Evolutionary conservation across 2,113 vertebrate genomes (phyloP), one percentile per base, ranked within the genome.

Genomic region (Barnardius zonarius): DNA sequence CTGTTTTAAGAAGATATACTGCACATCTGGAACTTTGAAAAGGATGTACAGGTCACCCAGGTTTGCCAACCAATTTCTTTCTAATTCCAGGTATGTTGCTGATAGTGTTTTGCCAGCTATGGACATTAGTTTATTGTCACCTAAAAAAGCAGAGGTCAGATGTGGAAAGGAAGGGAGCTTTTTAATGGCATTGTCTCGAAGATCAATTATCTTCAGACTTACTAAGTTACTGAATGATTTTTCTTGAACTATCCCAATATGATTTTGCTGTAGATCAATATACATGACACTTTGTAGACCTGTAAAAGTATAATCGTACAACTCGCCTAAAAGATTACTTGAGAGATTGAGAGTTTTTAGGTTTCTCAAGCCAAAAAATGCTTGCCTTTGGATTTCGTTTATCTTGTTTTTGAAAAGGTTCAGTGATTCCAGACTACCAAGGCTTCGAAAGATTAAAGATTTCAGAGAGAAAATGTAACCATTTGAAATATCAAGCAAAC

Each of bases 241-340:
- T 5, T n/a, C 0, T 63, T 64, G 90, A 86, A 99, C 97, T 3
- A 62, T 80, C 39, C 98, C 98, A 9, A 99, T 99, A 80, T 99
- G 98, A 93, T 99, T 99, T 82, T 98, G 70, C 39, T 98, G 98
- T 88, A 99, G 97, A 93, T 99, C 98, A 64, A 99, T 91, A 24
- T 74, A 27, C 5, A 10, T 25, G 6, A 99, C 77, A 7, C 86
- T 93, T 1, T 3, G 69, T 6, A 99, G 96, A 35, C 97, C 98
- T 3, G 57, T 30, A 91, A 99, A 99, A 23, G 97, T 96, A 22
- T 95, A 15, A 33, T 96, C 48, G 0, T 97, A 94, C 37, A 99
- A 95, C 92, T 98, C 98, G 9, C 98, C 98, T 22, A 99, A 81
- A 61, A 99, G 97, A 89, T 99, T 99, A 49, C 10, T 48, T 2